Evolutionary conservation across 2,113 vertebrate species (phyloP), one percentile per base, ranked within the genome.

Genomic region (Micromys minutus): DNA sequence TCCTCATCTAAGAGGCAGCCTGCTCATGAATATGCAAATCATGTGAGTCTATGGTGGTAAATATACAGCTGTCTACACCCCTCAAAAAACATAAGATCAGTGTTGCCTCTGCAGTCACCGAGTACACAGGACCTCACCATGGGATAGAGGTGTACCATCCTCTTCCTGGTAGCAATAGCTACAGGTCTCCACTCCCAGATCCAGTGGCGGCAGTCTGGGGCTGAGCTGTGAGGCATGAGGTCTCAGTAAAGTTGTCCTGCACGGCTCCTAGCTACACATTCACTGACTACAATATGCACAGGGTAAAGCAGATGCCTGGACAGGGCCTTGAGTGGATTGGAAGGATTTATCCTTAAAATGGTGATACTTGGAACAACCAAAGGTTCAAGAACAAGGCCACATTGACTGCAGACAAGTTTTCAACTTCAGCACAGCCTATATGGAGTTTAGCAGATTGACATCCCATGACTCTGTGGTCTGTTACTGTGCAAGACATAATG

Each of bases 341-440:
- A n/a, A 0, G 0, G 1, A 50, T 50, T 10, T 0, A 36, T 3
- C 1, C 34, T 81, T 0, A 0, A 0, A 9, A 17, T 83, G 55
- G 79, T 36, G 5, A 10, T 3, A 59, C 79, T 24, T 7, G 8
- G 0, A 16, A 42, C 0, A 1, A 13, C 15, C 11, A 59, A n/a
- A 83, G 42, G n/a, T 29, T 83, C 21, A 0, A 83, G 22, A 12
- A 22, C 55, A 83, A 36, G n/a, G 80, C 39, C 22, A 45, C 4
- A 22, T 5, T 65, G 52, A 75, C 39, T 13, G 2, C 2, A 39
- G 31, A 65, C 45, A 10, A 42, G 10, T 50, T 10, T n/a, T n/a
- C n/a, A n/a, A n/a, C 50, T 50, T 10, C 10, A 50, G 50, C 50
- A 50, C 50, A 50, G 50, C 39, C 31, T 77, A n/a, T 45, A 39